phyloP scores from a whole-genome alignment of 2,113 vertebrate species.

The Pomatostomus ruficeps region DNA sequence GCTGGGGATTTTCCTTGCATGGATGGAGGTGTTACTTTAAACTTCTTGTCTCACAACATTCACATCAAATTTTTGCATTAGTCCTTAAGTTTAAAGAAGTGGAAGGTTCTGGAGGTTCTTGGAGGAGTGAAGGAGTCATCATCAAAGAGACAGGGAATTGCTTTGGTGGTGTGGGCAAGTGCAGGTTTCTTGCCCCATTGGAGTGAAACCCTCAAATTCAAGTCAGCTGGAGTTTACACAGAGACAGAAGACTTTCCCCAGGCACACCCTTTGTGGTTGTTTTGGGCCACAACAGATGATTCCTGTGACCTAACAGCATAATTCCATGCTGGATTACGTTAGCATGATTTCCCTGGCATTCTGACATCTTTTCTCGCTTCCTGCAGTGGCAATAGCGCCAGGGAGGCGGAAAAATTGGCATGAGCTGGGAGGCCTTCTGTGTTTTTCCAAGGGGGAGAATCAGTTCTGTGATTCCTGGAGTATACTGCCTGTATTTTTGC shows the following conservation, averaged over 20 bases:
- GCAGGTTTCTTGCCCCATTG: not conserved
- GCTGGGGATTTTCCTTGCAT: not conserved
- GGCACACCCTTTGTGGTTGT: not conserved
- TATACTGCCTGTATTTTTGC: not conserved
- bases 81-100: not conserved
- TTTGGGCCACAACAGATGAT: not conserved
- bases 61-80: not conserved
- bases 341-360: fast-evolving
- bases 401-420: not conserved
- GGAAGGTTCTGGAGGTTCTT: not conserved
- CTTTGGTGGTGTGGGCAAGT: not conserved
- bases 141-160: not conserved
- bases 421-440: not conserved
- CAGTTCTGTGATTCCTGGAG: not conserved
- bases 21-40: not conserved
- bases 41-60: not conserved
- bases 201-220: not conserved
- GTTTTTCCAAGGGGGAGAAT: not conserved
- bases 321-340: not conserved
- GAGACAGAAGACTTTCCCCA: not conserved
- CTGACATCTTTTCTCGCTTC: fast-evolving
- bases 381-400: fast-evolving
- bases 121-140: not conserved
- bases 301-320: not conserved
- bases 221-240: not conserved